Evolutionary conservation across 2,113 vertebrate species (phyloP), one percentile per base, ranked within the genome.

Genomic region (Lathamus discolor): DNA sequence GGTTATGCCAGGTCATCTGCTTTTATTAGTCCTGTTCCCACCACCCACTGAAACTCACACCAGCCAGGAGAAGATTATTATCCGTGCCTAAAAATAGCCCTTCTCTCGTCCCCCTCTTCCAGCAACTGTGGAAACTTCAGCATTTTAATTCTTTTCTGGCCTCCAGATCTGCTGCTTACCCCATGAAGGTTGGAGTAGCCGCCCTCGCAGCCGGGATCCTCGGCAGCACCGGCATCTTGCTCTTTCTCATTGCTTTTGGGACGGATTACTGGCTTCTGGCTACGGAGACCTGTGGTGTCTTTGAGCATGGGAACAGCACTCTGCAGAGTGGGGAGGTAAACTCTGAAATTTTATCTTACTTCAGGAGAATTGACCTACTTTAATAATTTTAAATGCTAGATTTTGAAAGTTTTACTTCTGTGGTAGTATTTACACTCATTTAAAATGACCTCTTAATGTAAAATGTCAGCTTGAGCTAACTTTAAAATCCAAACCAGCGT

Each of bases 261-360:
- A 99, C 98, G 2, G 98, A 99, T 90, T 99, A 99, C 91, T 99
- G 98, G 99, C 97, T 99, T 5, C 96, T 99, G 39, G 98, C 98
- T 41, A 98, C 97, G 0, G 98, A 99, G 69, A 94, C 98, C 84
- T 99, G 99, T 9, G 97, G 96, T 14, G 13, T 62, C 84, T 75
- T 92, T 0, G 17, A 85, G 66, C 35, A 3, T n/a, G 82, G 41
- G 24, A 97, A 95, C 29, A 70, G 35, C 83, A 97, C 94, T 4
- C 79, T 86, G 90, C 77, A 43, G 61, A 12, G 17, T 0, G 2
- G 39, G 13, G 69, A 90, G 97, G 97, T 98, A 97, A 97, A 44
- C 37, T 20, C 83, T 33, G 17, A 49, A 24, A 33, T 7, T 39
- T 10, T 55, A 2, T 27, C 43, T 88, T 51, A 1, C 41, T 69